phyloP scores from a whole-genome alignment of 2,888 invertebrate genomes.

The Euphydryas editha region DNA sequence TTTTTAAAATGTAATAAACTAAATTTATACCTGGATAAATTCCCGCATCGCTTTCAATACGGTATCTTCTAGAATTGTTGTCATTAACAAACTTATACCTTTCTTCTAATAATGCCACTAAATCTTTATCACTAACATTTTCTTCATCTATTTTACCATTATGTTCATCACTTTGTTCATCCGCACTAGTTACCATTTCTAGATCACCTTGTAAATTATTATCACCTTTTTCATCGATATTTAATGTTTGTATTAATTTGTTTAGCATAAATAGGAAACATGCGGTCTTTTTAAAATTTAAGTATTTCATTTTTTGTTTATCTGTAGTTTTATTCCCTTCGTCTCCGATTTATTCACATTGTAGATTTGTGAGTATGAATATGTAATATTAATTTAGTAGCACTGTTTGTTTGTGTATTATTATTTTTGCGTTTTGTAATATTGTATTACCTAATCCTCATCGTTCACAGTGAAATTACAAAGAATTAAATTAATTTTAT shows the following conservation, averaged over 20 bases:
- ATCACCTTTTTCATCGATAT: conserved; percentile 7
- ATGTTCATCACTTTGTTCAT: background rate
- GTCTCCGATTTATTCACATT: background rate
- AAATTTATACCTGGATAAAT: conserved; percentile 51
- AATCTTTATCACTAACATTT: conserved; percentile 47
- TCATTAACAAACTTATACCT: conserved; percentile 72
- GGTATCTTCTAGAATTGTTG: conserved; percentile 64
- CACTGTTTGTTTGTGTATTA: too few relatives aligned
- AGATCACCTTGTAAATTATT: conserved; percentile 1
- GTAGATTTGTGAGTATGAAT: background rate
- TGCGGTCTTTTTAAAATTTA: conserved; percentile 7
- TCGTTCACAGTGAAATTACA: too few relatives aligned
- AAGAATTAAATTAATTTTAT: too few relatives aligned
- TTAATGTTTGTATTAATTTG: conserved; percentile 12
- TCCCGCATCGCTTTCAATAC: conserved; percentile 54
- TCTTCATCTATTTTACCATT: conserved; percentile 19
- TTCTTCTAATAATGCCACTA: conserved; percentile 65
- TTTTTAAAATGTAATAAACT: background rate
- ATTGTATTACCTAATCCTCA: too few relatives aligned
- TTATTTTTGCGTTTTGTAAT: too few relatives aligned
- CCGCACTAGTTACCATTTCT: background rate
- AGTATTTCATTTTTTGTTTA: conserved; percentile 10
- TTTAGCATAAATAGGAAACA: conserved; percentile 17
- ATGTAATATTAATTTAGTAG: background rate
- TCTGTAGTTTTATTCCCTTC: background rate